Base-by-base conservation (phyloP, 1,140 invertebrate genomes). In the Ostrea edulis region DNA sequence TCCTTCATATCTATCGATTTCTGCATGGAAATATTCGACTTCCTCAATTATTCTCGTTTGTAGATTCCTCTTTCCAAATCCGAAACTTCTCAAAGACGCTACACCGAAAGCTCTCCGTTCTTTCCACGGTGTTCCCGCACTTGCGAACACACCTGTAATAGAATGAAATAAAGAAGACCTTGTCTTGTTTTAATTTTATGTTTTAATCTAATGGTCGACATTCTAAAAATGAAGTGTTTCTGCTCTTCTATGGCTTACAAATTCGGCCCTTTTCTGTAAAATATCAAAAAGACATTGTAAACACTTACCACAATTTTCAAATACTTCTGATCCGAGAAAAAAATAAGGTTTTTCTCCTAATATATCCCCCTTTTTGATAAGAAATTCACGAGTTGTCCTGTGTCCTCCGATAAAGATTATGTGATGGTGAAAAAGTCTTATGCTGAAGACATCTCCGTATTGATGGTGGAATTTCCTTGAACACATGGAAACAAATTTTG, bases 1-100 rank as follows among this genome's bases (percentile, higher is more conserved):
- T 81, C 35, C 71, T 81, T 44, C 14, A 14, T 25, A 35, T 20
- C 35, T 81, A 25, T 81, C 71, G 8, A 81, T 25, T 14, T 81
- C 35, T n/a, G 22, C n/a, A 20, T n/a, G n/a, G 71, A 81, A 25
- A 35, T 35, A 25, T n/a, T 81, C 71, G 7, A 81, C 25, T 25
- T 81, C 71, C 25, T 96, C 95, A 86, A 96, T 95, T 9, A 98
- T 97, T 82, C 96, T 96, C 5, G 96, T 95, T 90, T 97, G 96
- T 97, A 98, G 97, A 65, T 95, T 93, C 0, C 94, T 95, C 91
- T 97, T 96, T 0, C 97, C 97, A 87, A 97, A 97, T 17, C 97
- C 97, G 12, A 97, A 95, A 25, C 96, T 95, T 35, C 96, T 95
- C 87, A 98, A 95, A 88, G 97, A 96, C 86, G 96, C 96, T 84